Evolutionary conservation across 2,113 vertebrate genomes (phyloP), one percentile per base, ranked within the genome.

Genomic region (Pipra filicauda): DNA sequence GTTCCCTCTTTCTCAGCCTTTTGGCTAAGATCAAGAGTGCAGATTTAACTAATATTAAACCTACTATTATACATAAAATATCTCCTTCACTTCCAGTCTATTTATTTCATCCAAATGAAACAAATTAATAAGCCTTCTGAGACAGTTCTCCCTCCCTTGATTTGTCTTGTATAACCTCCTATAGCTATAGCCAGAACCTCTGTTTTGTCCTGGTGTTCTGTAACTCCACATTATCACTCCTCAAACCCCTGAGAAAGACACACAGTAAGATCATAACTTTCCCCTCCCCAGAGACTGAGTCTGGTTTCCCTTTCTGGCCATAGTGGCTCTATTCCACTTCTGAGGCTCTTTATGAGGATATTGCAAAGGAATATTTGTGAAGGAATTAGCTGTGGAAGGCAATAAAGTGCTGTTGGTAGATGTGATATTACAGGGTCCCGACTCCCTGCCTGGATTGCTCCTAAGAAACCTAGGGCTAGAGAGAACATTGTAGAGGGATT

Each of bases 21-120:
- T 95, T 86, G 85, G 91, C 80, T 86, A 55, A 89, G 73, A 83
- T 35, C 3, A 11, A 73, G 31, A 7, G 9, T 91, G 54, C 58
- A 79, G 72, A 92, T 88, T 94, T 83, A 95, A 93, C 51, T 80
- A 91, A 75, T 51, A 92, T 49, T 67, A 85, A 83, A 91, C 54
- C n/a, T 51, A 35, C 37, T 37, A 49, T 70, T 92, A 86, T 51
- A 90, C 30, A 44, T 77, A 61, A 72, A 95, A 64, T 48, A 80
- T 9, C 43, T 71, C n/a, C 43, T 91, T 80, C 52, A 23, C 37
- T 96, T 93, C 62, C 83, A 96, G 4, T 21, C 78, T 62, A 64
- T 75, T 91, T 82, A 65, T 82, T 89, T 54, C 43, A 81, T 48
- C 54, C 91, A 93, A 85, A 94, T 30, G 35, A 52, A 54, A 11